Evolutionary conservation across 2,113 vertebrate species (phyloP), one percentile per base, ranked within the genome.

Genomic region (Vanacampus margaritifer): DNA sequence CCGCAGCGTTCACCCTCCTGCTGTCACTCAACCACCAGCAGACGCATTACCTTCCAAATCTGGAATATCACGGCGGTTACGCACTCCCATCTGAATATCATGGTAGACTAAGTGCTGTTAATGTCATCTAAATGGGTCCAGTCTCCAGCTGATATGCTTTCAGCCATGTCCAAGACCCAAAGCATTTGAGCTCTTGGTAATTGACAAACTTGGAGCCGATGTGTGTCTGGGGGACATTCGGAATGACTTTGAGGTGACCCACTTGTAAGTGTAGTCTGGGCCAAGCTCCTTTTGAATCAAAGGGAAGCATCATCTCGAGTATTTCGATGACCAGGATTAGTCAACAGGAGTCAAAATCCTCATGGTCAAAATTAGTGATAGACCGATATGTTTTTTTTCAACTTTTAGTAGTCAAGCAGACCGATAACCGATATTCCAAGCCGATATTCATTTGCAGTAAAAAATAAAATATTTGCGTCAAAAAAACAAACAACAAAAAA

Each of bases 11-110:
- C 37, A 26, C 21, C 60, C 37, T 26, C 60, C 14, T 37, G 60
- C 60, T 62, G 60, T 62, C 37, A 43, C 60, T 62, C 60, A 62
- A 45, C 39, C 60, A 62, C 39, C 23, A 24, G 60, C 37, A 62
- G 37, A 16, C 37, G 3, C 6, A 61, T 61, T 39, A 61, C 19
- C 13, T 62, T 62, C 60, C 60, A 62, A 62, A 43, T 62, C 7
- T 62, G 37, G 60, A 43, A 45, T 62, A 43, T 62, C 39, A 45
- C 10, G 60, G 43, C 43, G 60, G 39, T 43, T 43, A 37, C 13
- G 60, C 14, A 9, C 23, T 24, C 37, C 37, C 60, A 23, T 1
- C 23, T 62, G 39, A 62, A 62, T 24, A 43, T 26, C 23, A 14
- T n/a, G 60, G 37, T 17, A 43, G 37, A 26, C 60, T 43, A 43